phyloP scores from a whole-genome alignment of 2,113 vertebrate genomes.

The Halichoerus grypus region DNA sequence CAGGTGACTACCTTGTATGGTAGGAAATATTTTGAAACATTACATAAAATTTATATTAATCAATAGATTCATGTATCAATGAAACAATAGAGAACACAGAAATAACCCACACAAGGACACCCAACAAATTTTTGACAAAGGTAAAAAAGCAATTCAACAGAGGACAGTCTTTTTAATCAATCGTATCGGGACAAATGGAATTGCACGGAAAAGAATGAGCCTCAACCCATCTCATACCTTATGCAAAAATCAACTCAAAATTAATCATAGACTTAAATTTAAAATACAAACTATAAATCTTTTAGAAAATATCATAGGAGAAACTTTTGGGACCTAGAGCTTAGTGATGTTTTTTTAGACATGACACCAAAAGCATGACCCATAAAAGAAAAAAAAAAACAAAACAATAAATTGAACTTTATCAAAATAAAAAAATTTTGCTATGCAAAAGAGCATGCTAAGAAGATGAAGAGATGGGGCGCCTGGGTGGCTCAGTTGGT shows the following conservation, averaged over 20 bases:
- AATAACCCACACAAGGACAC: background rate
- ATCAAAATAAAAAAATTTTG: constrained; percentile 1
- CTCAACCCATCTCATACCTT: background rate
- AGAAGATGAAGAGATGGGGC: background rate
- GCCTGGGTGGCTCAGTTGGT: no score
- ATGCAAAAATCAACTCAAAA: constrained; percentile 9
- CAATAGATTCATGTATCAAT: background rate
- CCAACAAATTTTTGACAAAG: constrained; percentile 8
- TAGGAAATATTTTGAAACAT: background rate
- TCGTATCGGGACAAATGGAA: background rate
- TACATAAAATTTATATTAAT: background rate
- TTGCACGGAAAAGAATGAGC: background rate
- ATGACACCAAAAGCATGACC: background rate
- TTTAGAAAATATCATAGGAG: background rate
- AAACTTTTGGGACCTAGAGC: background rate
- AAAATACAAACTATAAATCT: background rate
- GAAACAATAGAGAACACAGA: background rate
- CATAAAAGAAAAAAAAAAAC: background rate
- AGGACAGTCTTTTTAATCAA: background rate
- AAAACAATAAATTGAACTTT: background rate
- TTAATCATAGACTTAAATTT: background rate
- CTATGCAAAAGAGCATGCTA: background rate
- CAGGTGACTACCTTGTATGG: background rate
- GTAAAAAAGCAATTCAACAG: background rate
- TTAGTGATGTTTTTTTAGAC: background rate